A percentile compares a stretch with the other conserved stretches of the same genome.
Conservation (phyloP, 2,797 vertebrate genomes). For the Astyanax mexicanus region DNA sequence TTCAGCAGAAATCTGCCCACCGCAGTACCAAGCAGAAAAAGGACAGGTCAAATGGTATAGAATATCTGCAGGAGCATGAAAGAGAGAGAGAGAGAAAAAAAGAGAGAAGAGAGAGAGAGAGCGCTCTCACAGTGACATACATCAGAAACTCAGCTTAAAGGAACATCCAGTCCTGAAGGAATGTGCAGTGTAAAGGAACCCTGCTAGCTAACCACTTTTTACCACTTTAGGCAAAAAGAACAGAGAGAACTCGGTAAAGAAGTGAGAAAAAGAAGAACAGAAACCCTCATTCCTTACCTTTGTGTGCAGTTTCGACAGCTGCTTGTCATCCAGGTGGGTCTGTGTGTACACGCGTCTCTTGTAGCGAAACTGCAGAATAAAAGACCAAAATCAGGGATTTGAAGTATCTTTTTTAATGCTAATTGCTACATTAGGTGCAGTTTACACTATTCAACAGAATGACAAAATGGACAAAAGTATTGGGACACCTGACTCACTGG, state of each 20-base stretch:
- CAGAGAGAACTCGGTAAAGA: background rate
- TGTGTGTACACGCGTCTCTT: constrained; percentile 95
- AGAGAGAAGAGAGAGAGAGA: no score
- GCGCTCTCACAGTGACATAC: no score
- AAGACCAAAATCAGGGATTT: constrained; percentile 38
- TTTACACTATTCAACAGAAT: no score
- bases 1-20: background rate
- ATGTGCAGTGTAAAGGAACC: no score
- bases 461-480: no score
- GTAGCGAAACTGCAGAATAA: constrained; percentile 90
- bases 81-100: no score
- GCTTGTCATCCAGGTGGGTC: constrained; percentile 93
- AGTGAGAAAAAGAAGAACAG: no score
- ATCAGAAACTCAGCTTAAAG: background rate
- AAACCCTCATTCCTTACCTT: constrained; percentile 82
- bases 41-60: background rate
- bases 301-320: constrained; percentile 95
- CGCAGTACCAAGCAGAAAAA: background rate
- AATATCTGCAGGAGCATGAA: background rate
- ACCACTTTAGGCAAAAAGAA: background rate
- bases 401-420: background rate
- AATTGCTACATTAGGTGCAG: no score
- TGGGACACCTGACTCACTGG: no score
- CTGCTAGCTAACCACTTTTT: background rate
- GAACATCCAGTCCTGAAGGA: background rate